Conservation (phyloP, 1,140 invertebrate species). For the Bombus waltoni region DNA sequence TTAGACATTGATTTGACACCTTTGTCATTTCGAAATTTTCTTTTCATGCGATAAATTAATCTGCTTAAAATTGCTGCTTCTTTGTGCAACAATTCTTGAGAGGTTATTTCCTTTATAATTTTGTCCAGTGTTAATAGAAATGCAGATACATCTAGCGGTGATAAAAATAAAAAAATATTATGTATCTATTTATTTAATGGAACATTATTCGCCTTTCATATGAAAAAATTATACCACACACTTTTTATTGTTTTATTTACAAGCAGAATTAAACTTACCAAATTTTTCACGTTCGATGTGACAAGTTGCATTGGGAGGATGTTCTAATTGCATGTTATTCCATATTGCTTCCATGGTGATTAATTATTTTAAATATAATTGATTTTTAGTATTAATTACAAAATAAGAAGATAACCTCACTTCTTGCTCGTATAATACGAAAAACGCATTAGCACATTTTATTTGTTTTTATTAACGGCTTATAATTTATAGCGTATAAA, state of each 20-base stretch:
- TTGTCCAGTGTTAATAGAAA: conserved; percentile 62
- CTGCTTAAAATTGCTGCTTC: conserved; percentile 84
- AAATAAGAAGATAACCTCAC: conserved; percentile 14
- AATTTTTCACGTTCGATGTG: conserved; percentile 54
- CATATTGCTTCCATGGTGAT: conserved; percentile 71
- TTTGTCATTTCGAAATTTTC: conserved; percentile 85
- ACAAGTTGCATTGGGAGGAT: conserved; percentile 72
- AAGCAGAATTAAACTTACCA: conserved; percentile 57
- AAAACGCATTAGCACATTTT: too few species aligned
- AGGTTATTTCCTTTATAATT: conserved; percentile 79
- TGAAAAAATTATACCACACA: not conserved
- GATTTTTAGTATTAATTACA: not conserved
- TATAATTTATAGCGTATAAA: not conserved
- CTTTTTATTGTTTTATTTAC: too few species aligned
- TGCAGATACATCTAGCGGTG: conserved; percentile 63
- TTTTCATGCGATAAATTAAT: conserved; percentile 85
- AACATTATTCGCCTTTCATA: not conserved
- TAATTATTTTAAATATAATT: not conserved
- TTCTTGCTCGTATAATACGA: not conserved
- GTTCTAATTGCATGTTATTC: conserved; percentile 73
- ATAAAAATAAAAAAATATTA: conserved; percentile 19
- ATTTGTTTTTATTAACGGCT: not conserved
- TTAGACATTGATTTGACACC: conserved; percentile 84
- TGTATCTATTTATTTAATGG: not conserved
- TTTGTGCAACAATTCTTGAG: conserved; percentile 81